These are phyloP conservation scores for Chelonia mydas DNA, from an alignment of 2,797 vertebrate genomes.

Conservation along the genomic window DNA sequence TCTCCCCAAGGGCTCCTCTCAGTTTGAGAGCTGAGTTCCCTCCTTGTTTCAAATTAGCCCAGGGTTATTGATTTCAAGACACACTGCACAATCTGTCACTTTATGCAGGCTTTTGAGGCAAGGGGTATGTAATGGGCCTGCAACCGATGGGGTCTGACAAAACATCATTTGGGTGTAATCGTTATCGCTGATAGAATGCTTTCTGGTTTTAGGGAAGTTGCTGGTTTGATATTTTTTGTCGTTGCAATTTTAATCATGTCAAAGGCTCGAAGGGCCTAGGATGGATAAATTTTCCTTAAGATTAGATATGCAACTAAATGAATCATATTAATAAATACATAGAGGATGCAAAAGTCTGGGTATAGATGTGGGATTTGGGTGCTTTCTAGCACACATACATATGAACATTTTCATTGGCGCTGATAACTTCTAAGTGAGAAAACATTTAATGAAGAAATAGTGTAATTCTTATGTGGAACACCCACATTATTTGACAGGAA, in stretches of 20 bases:
- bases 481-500: not conserved
- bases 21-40: not conserved
- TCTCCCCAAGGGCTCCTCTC: accelerated
- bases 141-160: too few species aligned
- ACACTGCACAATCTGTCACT: not conserved
- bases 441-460: not conserved
- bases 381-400: not conserved
- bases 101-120: not conserved
- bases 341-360: not conserved
- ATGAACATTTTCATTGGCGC: not conserved
- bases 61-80: not conserved
- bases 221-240: not conserved
- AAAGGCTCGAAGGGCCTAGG: not conserved
- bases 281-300: slow-evolving; percentile 15
- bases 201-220: not conserved
- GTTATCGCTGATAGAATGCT: too few species aligned
- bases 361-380: not conserved
- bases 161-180: too few species aligned
- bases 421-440: slow-evolving; percentile 43
- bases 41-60: not conserved
- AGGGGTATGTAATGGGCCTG: not conserved
- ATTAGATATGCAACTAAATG: slow-evolving; percentile 28
- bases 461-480: not conserved
- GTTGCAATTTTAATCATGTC: not conserved
- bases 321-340: slow-evolving; percentile 9